Percentiles rank a stretch among this genome's conserved stretches.
These are phyloP conservation scores for Steinernema carpocapsae DNA, from an alignment of 2,888 invertebrate species.

Conservation along the genomic window DNA sequence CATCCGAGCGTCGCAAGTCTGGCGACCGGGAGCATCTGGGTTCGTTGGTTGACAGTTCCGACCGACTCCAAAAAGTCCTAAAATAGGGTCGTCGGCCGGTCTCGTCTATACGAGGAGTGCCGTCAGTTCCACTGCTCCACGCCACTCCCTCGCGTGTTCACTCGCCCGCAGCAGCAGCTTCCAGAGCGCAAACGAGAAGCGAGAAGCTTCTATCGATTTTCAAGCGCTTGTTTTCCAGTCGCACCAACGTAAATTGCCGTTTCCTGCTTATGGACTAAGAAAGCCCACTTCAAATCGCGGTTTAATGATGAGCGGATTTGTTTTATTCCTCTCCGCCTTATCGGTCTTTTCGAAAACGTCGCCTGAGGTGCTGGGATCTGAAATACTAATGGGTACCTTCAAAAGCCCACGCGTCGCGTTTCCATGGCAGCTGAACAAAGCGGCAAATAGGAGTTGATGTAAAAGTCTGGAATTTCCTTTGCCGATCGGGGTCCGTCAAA, in stretches of 20 bases:
- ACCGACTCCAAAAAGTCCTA: conserved; percentile 1
- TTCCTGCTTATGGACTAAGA: neutral
- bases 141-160: neutral
- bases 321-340: too few species aligned
- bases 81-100: conserved; percentile 12
- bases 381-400: too few species aligned
- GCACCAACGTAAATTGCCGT: neutral
- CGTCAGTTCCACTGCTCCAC: conserved; percentile 11
- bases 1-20: conserved; percentile 15
- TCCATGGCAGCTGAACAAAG: too few species aligned
- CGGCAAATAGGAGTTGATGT: too few species aligned
- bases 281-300: neutral
- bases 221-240: conserved; percentile 9
- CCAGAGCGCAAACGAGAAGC: conserved; percentile 13
- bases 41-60: neutral
- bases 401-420: too few species aligned
- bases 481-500: too few species aligned
- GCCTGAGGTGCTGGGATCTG: too few species aligned
- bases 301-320: neutral
- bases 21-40: too few species aligned
- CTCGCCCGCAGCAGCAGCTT: neutral
- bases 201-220: conserved; percentile 32
- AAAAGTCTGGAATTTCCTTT: too few species aligned
- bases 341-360: too few species aligned
- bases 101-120: conserved; percentile 20